Conservation (phyloP, 2,113 vertebrate species). For the Neofelis nebulosa region DNA sequence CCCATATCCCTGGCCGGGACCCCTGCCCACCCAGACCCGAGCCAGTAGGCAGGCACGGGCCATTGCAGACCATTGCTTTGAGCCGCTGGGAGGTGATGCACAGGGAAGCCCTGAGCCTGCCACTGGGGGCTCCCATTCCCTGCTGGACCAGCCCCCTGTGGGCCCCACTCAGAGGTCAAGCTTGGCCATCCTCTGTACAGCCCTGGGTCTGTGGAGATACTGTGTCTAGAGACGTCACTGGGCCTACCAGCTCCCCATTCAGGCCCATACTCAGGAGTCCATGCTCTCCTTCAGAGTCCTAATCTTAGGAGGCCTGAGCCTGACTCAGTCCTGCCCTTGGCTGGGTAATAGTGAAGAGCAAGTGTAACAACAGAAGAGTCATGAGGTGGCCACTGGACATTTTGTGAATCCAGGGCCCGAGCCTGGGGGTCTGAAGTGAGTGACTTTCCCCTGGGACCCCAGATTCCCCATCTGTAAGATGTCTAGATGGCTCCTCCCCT, state of each 20-base stretch:
- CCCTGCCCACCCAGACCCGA: neutral
- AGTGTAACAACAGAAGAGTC: neutral
- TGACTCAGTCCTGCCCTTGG: neutral
- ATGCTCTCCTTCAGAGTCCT: neutral
- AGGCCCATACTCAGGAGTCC: neutral
- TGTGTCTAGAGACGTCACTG: neutral
- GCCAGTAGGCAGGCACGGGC: neutral
- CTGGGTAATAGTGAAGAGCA: neutral
- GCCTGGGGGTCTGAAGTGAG: too few species aligned
- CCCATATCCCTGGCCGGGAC: neutral
- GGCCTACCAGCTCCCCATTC: neutral
- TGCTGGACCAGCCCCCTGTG: neutral
- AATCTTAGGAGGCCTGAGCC: neutral
- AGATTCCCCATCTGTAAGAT: neutral
- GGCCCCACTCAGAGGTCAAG: neutral
- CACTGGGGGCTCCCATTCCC: neutral
- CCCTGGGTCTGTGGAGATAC: neutral
- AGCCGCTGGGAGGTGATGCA: neutral
- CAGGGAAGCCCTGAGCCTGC: neutral
- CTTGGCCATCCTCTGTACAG: neutral
- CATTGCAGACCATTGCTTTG: fast-evolving
- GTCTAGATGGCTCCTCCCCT: neutral
- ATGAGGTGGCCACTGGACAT: fast-evolving
- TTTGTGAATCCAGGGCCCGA: neutral
- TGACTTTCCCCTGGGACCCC: neutral